Base-by-base conservation (phyloP, 2,797 vertebrate species). In the Chelon labrosus region DNA sequence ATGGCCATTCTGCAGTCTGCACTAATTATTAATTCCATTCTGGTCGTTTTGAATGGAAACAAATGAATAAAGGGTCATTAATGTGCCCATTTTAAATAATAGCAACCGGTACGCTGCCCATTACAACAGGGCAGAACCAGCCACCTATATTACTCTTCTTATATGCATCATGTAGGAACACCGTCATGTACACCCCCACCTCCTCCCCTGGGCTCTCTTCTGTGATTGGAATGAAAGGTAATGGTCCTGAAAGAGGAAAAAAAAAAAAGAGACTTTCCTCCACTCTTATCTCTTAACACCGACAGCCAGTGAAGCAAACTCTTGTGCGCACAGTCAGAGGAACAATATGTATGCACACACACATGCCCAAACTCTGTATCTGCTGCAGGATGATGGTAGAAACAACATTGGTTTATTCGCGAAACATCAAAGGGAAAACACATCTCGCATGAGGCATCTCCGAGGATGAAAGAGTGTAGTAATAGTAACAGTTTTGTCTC, bases 231-330 rank as follows among this genome's bases (percentile, higher is more conserved):
- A 94, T 95, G 89, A 75, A 93, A 87, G 86, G 92, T 91, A 91
- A 95, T 95, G 94, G 93, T 94, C 95, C 95, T 93, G 92, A 96
- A 96, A 97, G 82, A 92, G 93, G 91, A 91, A 89, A 80, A 78
- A 82, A 94, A 92, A 93, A 91, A 91, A 89, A 80, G 79, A 82
- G 83, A 87, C 86, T 89, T 90, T 91, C 77, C 86, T 89, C 87
- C 85, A 80, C 87, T 89, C 91, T 92, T 90, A 92, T 79, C 91
- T 92, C 91, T 91, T 89, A 88, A 94, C 85, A 91, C 92, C 94
- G 47, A 79, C 77, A 88, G 95, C 92, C 94, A 96, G 95, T 72
- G 85, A 78, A 79, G 94, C 94, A 96, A 96, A 95, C 94, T 94
- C 94, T 91, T 20, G 47, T 61, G 25, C 75, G 51, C 80, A 75